Percentiles rank a stretch among this genome's conserved stretches.
These are phyloP conservation scores for Papilio helenus DNA, from an alignment of 1,140 invertebrate genomes.

Conservation along the genomic window DNA sequence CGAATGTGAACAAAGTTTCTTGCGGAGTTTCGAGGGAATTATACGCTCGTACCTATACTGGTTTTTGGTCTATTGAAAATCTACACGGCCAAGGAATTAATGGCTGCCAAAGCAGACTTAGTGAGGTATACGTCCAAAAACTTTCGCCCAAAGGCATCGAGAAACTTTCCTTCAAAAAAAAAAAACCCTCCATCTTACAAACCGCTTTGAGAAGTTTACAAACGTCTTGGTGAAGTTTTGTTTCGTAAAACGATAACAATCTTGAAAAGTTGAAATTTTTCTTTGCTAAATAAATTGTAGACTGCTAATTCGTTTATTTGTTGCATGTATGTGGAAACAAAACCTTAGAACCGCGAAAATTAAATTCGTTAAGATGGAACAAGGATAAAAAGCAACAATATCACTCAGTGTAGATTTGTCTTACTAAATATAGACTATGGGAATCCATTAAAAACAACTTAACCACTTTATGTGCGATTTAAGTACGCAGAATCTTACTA, in stretches of 20 bases:
- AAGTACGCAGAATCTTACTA: too few relatives aligned
- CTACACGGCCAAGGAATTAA: conserved; percentile 32
- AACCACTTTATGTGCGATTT: too few relatives aligned
- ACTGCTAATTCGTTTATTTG: background rate
- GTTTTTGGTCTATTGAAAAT: conserved; percentile 36
- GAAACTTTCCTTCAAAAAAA: background rate
- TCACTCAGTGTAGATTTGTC: too few relatives aligned
- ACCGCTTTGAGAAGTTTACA: conserved; percentile 37
- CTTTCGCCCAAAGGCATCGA: conserved; percentile 33
- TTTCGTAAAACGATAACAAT: conserved; percentile 26
- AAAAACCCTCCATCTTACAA: background rate
- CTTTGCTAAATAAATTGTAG: conserved; percentile 12
- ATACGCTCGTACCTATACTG: conserved; percentile 32
- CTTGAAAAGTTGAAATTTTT: conserved; percentile 28
- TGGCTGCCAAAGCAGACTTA: conserved; percentile 26
- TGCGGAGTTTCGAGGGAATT: conserved; percentile 39
- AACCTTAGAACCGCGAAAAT: too few relatives aligned
- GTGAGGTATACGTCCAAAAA: conserved; percentile 27
- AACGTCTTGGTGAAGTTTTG: conserved; percentile 34
- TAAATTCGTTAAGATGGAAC: too few relatives aligned
- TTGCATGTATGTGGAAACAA: background rate
- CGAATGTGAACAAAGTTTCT: conserved; percentile 12
- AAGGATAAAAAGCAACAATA: too few relatives aligned
- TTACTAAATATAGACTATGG: too few relatives aligned
- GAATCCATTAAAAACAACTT: too few relatives aligned